These are phyloP conservation scores for Danio kyathit DNA, from an alignment of 2,797 vertebrate species.

Conservation along the genomic window DNA sequence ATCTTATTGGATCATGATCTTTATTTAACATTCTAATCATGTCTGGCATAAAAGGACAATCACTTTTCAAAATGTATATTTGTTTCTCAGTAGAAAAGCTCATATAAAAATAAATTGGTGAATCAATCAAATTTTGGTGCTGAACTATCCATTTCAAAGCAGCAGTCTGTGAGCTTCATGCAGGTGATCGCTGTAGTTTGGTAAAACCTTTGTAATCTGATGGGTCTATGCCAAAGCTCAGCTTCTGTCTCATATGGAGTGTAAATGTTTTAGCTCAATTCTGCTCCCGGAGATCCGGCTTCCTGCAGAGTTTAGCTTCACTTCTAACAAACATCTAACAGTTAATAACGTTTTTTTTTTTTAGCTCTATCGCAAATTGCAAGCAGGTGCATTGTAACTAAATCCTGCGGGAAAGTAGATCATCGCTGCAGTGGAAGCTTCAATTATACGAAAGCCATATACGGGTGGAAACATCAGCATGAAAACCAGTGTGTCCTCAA, in stretches of 20 bases:
- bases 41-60: too few species aligned
- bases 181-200: conserved; percentile 8
- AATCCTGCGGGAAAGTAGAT: conserved; percentile 16
- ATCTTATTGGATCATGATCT: too few species aligned
- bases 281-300: not conserved
- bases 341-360: conserved; percentile 18
- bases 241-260: conserved; percentile 27
- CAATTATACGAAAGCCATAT: not conserved
- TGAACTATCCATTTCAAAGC: not conserved
- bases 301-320: not conserved
- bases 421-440: not conserved
- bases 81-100: not conserved
- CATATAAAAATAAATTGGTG: not conserved
- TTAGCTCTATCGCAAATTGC: conserved; percentile 9
- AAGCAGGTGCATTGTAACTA: conserved; percentile 27
- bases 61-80: too few species aligned
- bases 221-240: conserved; percentile 34
- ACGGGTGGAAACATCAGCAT: not conserved
- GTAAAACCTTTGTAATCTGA: conserved; percentile 34
- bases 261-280: conserved; percentile 26
- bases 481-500: conserved; percentile 1
- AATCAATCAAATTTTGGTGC: not conserved
- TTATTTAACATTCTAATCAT: too few species aligned
- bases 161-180: not conserved
- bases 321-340: conserved; percentile 3